Conservation (phyloP, 1,140 invertebrate genomes). For the Trachymyrmex septentrionalis region DNA sequence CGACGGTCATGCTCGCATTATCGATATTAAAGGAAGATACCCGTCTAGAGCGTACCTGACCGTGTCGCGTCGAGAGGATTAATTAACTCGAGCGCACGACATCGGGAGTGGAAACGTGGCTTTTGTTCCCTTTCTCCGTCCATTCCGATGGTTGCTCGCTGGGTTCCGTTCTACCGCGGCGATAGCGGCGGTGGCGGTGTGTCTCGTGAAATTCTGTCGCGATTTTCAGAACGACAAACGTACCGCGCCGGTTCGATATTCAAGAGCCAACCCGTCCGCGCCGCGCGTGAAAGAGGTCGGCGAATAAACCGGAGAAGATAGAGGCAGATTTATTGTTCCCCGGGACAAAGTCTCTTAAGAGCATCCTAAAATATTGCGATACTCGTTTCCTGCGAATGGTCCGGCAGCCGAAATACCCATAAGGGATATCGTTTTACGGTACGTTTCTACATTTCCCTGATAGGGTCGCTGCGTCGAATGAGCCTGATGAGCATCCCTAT, state of each 20-base stretch:
- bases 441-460: slow-evolving; percentile 41
- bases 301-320: slow-evolving; percentile 72
- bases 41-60: slow-evolving; percentile 76
- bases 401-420: slow-evolving; percentile 49
- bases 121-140: slow-evolving; percentile 67
- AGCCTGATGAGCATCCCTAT: not conserved
- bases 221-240: slow-evolving; percentile 66
- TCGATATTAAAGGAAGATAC: slow-evolving; percentile 83
- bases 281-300: slow-evolving; percentile 71
- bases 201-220: slow-evolving; percentile 69
- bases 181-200: slow-evolving; percentile 3
- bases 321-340: slow-evolving; percentile 67
- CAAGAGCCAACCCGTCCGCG: slow-evolving; percentile 34
- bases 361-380: slow-evolving; percentile 65
- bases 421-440: slow-evolving; percentile 50
- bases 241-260: slow-evolving; percentile 60
- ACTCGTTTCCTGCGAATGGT: slow-evolving; percentile 49
- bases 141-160: slow-evolving; percentile 24
- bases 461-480: slow-evolving; percentile 6
- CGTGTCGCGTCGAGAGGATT: slow-evolving; percentile 82
- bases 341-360: slow-evolving; percentile 67
- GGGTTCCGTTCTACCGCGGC: slow-evolving; percentile 48
- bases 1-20: slow-evolving; percentile 76
- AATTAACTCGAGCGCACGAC: slow-evolving; percentile 82
- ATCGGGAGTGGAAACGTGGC: slow-evolving; percentile 80